These are phyloP conservation scores for Girardinichthys multiradiatus DNA, from an alignment of 2,113 vertebrate species.

Conservation along the genomic window DNA sequence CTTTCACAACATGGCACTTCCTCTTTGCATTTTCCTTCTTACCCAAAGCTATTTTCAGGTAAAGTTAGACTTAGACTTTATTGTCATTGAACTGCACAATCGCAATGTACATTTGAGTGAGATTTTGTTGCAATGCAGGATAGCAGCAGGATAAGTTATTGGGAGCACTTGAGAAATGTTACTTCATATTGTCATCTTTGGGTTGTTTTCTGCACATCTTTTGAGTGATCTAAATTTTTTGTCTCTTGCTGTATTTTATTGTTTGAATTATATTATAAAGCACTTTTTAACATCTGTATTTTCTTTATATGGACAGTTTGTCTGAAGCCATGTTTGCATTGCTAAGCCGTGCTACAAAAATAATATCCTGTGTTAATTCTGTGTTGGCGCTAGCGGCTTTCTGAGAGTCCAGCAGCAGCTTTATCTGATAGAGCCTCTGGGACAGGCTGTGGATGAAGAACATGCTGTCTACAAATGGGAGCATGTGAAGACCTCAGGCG, in stretches of 20 bases:
- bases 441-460: conserved; percentile 19
- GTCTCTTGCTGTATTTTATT: neutral
- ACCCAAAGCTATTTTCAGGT: neutral
- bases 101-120: too few species aligned
- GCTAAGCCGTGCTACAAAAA: neutral
- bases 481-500: conserved; percentile 71
- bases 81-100: too few species aligned
- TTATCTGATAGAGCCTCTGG: conserved; percentile 89
- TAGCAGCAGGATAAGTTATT: too few species aligned
- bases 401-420: conserved; percentile 73
- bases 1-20: neutral
- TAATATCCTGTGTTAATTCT: too few species aligned
- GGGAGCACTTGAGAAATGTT: conserved; percentile 15
- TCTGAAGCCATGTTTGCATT: neutral
- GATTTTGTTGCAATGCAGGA: too few species aligned
- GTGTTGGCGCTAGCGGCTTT: conserved; percentile 81
- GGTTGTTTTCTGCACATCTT: neutral
- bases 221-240: neutral
- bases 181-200: conserved; percentile 14
- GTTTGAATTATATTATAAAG: neutral
- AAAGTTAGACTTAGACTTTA: too few species aligned
- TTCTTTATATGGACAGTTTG: neutral
- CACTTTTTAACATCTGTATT: neutral
- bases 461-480: conserved; percentile 84
- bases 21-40: neutral